A percentile compares a stretch with the other conserved stretches of the same genome.
Conservation (phyloP, 2,888 invertebrate genomes). For the Odiellus spinosus region DNA sequence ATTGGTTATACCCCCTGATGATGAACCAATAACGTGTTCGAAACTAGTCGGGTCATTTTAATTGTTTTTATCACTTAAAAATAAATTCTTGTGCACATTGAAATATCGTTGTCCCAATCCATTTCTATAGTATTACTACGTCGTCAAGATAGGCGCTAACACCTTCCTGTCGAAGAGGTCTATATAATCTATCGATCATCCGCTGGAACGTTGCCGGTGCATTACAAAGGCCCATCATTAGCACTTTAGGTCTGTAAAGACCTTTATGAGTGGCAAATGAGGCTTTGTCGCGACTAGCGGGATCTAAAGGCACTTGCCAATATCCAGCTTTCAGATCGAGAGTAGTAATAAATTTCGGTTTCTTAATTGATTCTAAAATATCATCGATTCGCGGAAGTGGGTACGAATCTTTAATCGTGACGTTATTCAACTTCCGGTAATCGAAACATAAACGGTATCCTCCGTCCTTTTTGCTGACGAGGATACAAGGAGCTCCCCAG, state of each 20-base stretch:
- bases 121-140: no score
- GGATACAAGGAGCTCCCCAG: no score
- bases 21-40: no score
- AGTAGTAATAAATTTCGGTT: constrained; percentile 3
- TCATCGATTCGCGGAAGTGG: no score
- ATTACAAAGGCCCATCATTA: constrained; percentile 14
- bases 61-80: no score
- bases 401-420: not conserved
- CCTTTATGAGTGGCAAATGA: constrained; percentile 15
- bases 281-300: constrained; percentile 12
- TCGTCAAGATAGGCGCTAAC: no score
- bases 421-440: constrained; percentile 7
- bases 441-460: constrained; percentile 6
- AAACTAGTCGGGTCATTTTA: no score
- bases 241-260: constrained; percentile 9
- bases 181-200: constrained; percentile 11
- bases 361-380: no score
- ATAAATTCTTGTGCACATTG: no score
- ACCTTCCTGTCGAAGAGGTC: not conserved
- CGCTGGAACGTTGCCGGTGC: constrained; percentile 13
- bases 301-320: constrained; percentile 16
- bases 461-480: constrained; percentile 3
- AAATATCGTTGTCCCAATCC: no score
- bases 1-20: no score
- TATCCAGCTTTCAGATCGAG: constrained; percentile 16